Base-by-base conservation (phyloP, 2,113 vertebrate genomes). In the Trematomus loennbergii region DNA sequence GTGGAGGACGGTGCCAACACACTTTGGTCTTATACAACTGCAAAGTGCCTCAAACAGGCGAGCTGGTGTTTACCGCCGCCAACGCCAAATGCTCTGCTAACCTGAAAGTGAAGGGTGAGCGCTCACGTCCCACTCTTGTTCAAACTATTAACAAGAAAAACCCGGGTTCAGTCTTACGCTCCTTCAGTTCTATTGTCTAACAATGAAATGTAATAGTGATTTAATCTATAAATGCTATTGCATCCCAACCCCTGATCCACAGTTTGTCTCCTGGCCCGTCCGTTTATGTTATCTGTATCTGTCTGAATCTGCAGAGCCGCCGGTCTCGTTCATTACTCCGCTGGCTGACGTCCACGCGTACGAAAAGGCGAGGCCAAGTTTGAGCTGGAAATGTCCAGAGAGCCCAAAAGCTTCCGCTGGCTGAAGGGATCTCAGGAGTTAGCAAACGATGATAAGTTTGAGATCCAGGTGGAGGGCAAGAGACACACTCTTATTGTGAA, bases 91-190 rank as follows among this genome's bases (percentile, higher is more conserved):
- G 97, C 54, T 93, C 96, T 76, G 97, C 97, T 62, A 98, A 97
- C 79, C 95, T 99, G 75, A 99, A 98, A 97, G 97, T 99, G 48
- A 99, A 99, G 98, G 98, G 98, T 99, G 16, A 87, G 81, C 80
- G 15, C 54, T 72, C 13, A 85, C 73, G 74, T 67, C 5, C 78
- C 40, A 8, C 10, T 72, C 45, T 18, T 64, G 15, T 33, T 1
- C 12, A 65, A 9, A 63, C 36, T 43, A 53, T 16, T 45, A 9
- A 40, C 18, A 50, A 33, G 25, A 13, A 29, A 48, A 36, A 13
- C 48, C 10, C 0, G 0, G 29, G 40, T 40, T 33, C 1, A 7
- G 43, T 29, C 29, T 66, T 17, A 6, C 13, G 0, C 5, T 49
- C 36, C 43, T 5, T 58, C 11, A 60, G 58, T 57, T 20, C 36